Percentiles rank a stretch among this genome's conserved stretches.
These are phyloP conservation scores for Nicator chloris DNA, from an alignment of 2,113 vertebrate species.

Conservation along the genomic window DNA sequence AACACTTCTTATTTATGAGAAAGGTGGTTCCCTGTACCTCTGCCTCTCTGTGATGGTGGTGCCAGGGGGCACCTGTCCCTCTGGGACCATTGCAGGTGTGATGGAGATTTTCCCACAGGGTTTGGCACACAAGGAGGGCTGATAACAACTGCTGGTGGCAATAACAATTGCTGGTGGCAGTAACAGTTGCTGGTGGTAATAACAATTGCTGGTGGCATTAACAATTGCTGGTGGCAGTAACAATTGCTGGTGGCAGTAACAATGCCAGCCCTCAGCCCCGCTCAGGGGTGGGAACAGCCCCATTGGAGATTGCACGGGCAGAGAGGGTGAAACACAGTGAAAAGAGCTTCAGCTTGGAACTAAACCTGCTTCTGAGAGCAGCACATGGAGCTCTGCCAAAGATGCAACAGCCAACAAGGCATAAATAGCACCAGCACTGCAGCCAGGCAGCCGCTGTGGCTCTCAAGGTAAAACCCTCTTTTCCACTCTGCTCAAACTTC, in stretches of 20 bases:
- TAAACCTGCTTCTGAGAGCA: fast-evolving
- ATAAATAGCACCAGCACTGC: neutral
- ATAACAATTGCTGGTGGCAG: too few species aligned
- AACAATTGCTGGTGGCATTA: too few species aligned
- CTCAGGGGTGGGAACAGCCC: neutral
- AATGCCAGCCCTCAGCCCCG: fast-evolving
- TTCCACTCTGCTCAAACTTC: neutral
- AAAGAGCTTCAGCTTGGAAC: neutral
- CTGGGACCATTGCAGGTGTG: neutral
- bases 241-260: too few species aligned
- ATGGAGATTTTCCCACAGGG: neutral
- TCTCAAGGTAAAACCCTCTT: neutral
- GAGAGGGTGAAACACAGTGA: neutral
- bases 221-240: too few species aligned
- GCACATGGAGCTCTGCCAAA: neutral
- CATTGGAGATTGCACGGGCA: neutral
- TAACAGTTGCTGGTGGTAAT: too few species aligned
- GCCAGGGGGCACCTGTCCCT: neutral
- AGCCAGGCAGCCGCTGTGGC: fast-evolving
- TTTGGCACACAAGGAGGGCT: neutral
- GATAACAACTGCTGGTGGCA: too few species aligned
- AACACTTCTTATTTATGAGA: neutral
- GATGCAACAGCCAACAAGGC: neutral
- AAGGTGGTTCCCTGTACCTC: fast-evolving
- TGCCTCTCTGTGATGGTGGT: neutral